phyloP scores from a whole-genome alignment of 2,113 vertebrate genomes.

The Perca flavescens region DNA sequence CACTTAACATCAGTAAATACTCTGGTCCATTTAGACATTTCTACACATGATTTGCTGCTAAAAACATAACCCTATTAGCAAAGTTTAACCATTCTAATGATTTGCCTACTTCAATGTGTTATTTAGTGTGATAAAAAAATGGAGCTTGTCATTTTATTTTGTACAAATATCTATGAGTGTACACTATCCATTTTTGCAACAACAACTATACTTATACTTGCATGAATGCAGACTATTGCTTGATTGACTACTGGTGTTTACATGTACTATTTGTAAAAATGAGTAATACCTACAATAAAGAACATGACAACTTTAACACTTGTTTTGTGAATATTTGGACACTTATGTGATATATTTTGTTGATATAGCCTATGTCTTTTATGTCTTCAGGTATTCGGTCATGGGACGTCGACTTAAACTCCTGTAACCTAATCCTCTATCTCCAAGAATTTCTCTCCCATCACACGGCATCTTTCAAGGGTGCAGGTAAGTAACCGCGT shows the following conservation, averaged over 20 bases:
- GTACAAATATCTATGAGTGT: neutral
- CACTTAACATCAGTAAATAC: neutral
- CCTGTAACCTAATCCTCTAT: slow-evolving; percentile 89
- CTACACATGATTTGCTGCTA: neutral
- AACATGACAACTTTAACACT: neutral
- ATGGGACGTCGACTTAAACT: slow-evolving; percentile 89
- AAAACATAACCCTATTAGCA: neutral
- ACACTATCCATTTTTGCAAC: neutral
- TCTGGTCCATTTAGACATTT: neutral
- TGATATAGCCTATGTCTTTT: neutral
- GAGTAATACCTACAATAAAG: neutral
- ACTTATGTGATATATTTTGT: neutral
- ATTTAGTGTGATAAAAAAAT: neutral
- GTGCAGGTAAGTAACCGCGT: slow-evolving; percentile 68
- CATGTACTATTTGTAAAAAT: neutral
- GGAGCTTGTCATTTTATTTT: neutral
- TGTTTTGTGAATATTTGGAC: neutral
- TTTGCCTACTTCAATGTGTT: neutral
- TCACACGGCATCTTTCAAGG: slow-evolving; percentile 90
- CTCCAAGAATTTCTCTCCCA: slow-evolving; percentile 91
- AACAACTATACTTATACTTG: neutral
- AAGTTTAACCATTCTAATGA: neutral
- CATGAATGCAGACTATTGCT: neutral
- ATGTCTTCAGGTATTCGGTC: slow-evolving; percentile 86
- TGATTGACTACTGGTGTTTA: neutral